These are phyloP conservation scores for Polydesmus complanatus DNA, from an alignment of 2,888 invertebrate genomes.

Conservation along the genomic window DNA sequence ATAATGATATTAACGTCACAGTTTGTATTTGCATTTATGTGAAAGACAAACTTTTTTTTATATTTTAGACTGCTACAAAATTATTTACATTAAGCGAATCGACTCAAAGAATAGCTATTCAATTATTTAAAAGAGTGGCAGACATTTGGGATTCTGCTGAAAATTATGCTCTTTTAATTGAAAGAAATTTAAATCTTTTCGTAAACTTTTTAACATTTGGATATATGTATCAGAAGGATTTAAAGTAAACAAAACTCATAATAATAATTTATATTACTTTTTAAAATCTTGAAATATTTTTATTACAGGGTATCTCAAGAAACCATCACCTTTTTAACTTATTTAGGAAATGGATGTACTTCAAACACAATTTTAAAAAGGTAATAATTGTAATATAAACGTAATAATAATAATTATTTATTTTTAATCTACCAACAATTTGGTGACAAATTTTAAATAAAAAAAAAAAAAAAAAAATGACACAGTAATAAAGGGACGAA, in stretches of 20 bases:
- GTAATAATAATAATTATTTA: neutral
- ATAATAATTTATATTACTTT: neutral
- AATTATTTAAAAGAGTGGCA: slow-evolving; percentile 3
- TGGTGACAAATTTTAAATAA: neutral
- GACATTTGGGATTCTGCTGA: neutral
- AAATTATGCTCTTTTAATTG: neutral
- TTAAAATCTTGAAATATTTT: neutral
- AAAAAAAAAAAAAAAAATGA: neutral
- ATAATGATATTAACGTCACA: neutral
- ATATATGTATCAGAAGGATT: slow-evolving; percentile 4
- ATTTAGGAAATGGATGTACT: neutral
- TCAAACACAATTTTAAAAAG: neutral
- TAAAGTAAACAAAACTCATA: neutral
- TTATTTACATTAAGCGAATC: slow-evolving; percentile 7
- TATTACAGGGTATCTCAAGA: neutral
- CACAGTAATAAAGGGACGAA: neutral
- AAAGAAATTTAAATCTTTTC: neutral
- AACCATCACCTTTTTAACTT: neutral
- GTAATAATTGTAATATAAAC: too few relatives aligned
- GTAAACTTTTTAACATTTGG: slow-evolving; percentile 9
- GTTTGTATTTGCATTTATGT: neutral
- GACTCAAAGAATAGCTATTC: slow-evolving; percentile 7
- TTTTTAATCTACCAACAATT: neutral
- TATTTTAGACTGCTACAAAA: neutral
- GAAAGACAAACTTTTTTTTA: neutral